These are phyloP conservation scores for Cettia cetti DNA, from an alignment of 2,113 vertebrate species.

Conservation along the genomic window DNA sequence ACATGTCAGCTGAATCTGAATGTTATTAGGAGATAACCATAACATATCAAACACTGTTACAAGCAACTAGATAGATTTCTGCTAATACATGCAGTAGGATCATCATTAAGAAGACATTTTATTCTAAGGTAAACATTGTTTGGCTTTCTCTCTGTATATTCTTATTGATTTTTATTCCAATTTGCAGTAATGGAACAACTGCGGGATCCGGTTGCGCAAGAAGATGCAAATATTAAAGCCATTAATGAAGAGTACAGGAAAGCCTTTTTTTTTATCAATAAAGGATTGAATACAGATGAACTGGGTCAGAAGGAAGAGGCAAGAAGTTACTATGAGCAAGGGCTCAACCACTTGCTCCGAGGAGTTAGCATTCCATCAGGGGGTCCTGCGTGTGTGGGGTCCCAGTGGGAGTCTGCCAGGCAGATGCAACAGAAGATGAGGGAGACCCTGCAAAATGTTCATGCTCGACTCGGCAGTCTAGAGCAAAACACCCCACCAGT, in stretches of 20 bases:
- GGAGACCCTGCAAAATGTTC: conserved; percentile 89
- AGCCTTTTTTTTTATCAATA: conserved; percentile 88
- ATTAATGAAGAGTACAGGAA: conserved; percentile 89
- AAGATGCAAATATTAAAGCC: conserved; percentile 81
- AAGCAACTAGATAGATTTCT: not conserved
- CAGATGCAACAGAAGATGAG: conserved; percentile 95
- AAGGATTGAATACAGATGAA: conserved; percentile 87
- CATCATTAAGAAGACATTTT: not conserved
- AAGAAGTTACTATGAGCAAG: conserved; percentile 82
- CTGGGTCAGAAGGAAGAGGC: conserved; percentile 81
- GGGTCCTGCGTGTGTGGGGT: conserved; percentile 74
- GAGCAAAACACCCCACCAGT: conserved; percentile 66
- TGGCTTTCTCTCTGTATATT: not conserved
- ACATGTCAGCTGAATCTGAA: not conserved
- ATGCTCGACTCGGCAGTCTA: conserved; percentile 77
- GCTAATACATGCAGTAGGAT: not conserved
- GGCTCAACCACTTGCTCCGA: conserved; percentile 83
- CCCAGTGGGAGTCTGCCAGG: conserved; percentile 84
- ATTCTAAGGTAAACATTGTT: not conserved
- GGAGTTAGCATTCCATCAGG: conserved; percentile 77
- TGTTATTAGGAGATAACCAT: not conserved
- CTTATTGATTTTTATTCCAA: not conserved
- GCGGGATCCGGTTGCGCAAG: conserved; percentile 74
- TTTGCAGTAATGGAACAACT: conserved; percentile 83
- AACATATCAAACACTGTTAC: not conserved